Evolutionary conservation across 64 coral and sea anemone genomes (phyloP).

Genomic region (Acropora tenuis): DNA sequence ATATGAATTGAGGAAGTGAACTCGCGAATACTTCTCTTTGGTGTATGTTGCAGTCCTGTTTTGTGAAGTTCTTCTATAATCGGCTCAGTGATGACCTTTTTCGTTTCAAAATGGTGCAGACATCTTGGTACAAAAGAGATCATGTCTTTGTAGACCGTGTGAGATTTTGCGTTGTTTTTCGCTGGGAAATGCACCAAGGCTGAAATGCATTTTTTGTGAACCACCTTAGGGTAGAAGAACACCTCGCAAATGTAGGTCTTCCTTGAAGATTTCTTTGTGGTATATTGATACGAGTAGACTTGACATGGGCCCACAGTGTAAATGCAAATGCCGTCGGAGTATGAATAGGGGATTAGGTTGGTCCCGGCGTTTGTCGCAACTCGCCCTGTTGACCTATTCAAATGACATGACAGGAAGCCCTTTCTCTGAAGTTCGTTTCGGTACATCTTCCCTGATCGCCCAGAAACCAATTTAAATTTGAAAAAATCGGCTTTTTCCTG

Average conservation of each 20-base stretch:
- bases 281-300: conserved; percentile 25
- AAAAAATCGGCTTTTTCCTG: background rate
- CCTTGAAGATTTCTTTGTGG: background rate
- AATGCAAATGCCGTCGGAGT: conserved; percentile 27
- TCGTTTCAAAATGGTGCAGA: conserved; percentile 21
- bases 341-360: background rate
- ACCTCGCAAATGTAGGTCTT: conserved; percentile 26
- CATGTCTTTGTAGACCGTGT: conserved; percentile 16
- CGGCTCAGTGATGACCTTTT: conserved; percentile 19
- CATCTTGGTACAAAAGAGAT: conserved; percentile 19
- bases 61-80: conserved; percentile 25
- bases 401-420: background rate
- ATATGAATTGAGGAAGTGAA: conserved; percentile 19
- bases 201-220: conserved; percentile 23
- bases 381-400: conserved; percentile 10
- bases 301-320: conserved; percentile 16
- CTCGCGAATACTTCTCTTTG: background rate
- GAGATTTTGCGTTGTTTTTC: conserved; percentile 18
- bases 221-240: conserved; percentile 42
- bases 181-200: conserved; percentile 16
- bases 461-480: background rate
- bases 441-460: background rate
- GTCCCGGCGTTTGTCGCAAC: background rate
- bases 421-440: background rate
- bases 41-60: conserved; percentile 7